Conservation (phyloP, 1,140 invertebrate species). For the Drosophila kohkoa region DNA sequence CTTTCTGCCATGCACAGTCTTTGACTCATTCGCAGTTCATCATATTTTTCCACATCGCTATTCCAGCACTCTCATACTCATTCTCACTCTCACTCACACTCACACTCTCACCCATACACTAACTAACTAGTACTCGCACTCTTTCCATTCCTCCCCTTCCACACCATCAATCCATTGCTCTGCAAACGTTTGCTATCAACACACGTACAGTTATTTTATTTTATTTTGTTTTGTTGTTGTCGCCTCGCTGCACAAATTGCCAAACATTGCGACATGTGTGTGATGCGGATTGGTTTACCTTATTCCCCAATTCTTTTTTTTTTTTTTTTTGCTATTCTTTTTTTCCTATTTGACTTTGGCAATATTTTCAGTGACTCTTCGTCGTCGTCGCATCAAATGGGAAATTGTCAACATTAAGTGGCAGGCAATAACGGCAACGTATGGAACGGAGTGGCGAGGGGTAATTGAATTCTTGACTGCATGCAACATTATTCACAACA, state of each 20-base stretch:
- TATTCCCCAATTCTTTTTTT: slow-evolving; percentile 15
- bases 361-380: slow-evolving; percentile 61
- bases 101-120: neutral
- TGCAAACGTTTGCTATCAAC: slow-evolving; percentile 45
- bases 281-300: slow-evolving; percentile 65
- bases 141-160: neutral
- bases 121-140: neutral
- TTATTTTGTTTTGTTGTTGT: slow-evolving; percentile 69
- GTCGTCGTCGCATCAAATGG: slow-evolving; percentile 66
- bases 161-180: neutral
- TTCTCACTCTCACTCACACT: neutral
- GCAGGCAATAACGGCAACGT: slow-evolving; percentile 53
- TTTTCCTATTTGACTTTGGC: slow-evolving; percentile 54
- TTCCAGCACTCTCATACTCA: neutral
- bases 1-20: neutral
- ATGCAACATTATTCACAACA: slow-evolving; percentile 76
- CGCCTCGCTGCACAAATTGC: slow-evolving; percentile 73
- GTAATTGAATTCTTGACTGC: slow-evolving; percentile 79
- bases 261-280: slow-evolving; percentile 72
- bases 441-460: slow-evolving; percentile 15
- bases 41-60: slow-evolving; percentile 24
- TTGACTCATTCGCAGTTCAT: slow-evolving; percentile 26
- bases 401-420: slow-evolving; percentile 83
- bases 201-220: slow-evolving; percentile 72
- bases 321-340: slow-evolving; percentile 11